phyloP scores from a whole-genome alignment of 2,888 invertebrate species.

The Mythimna loreyi region DNA sequence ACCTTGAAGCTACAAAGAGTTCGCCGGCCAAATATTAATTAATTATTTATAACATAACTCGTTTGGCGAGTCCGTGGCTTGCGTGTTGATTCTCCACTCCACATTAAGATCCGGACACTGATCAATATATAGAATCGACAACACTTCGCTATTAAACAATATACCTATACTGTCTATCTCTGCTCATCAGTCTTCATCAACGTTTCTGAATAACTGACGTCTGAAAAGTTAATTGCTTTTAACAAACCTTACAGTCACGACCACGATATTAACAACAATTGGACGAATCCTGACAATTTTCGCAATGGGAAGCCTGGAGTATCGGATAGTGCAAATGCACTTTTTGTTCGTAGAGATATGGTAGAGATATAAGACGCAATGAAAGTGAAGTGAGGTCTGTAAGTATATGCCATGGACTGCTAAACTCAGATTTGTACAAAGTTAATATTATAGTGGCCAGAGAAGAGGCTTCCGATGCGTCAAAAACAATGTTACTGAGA shows the following conservation, averaged over 20 bases:
- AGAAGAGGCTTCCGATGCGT: slow-evolving; percentile 13
- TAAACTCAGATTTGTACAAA: neutral
- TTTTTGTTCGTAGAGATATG: too few species aligned
- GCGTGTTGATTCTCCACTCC: slow-evolving; percentile 79
- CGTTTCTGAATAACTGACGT: slow-evolving; percentile 17
- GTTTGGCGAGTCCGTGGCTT: slow-evolving; percentile 82
- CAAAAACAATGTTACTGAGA: slow-evolving; percentile 68
- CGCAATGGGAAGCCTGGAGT: slow-evolving; percentile 3
- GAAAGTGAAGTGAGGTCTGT: too few species aligned
- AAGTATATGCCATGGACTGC: too few species aligned
- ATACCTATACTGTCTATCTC: slow-evolving; percentile 17
- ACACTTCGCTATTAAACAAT: slow-evolving; percentile 27
- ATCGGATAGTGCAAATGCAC: neutral
- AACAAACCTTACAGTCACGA: slow-evolving; percentile 12
- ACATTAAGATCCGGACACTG: slow-evolving; percentile 67
- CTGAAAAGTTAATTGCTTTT: slow-evolving; percentile 24
- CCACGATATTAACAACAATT: neutral
- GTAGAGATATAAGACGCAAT: neutral
- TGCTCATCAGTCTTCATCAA: slow-evolving; percentile 23
- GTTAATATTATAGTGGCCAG: neutral
- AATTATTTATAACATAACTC: slow-evolving; percentile 86
- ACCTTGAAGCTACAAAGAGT: slow-evolving; percentile 85
- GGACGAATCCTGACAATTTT: neutral
- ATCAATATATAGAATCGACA: slow-evolving; percentile 58
- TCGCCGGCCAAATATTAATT: slow-evolving; percentile 87